Evolutionary conservation across 2,888 invertebrate species (phyloP).

Genomic region (Agrenia bidenticulata): DNA sequence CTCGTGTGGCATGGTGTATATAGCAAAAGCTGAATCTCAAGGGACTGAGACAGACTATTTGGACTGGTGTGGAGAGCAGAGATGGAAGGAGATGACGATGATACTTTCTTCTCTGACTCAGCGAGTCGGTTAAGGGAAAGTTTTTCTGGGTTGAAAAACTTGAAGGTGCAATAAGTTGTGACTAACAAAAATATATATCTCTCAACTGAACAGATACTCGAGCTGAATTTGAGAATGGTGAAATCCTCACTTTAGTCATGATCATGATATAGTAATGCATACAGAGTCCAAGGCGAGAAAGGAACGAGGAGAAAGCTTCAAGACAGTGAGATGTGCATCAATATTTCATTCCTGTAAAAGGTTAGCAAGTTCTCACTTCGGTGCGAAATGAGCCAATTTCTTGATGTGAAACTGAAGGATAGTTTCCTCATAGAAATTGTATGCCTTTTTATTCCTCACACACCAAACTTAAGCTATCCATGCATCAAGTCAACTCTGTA

Average conservation of each 20-base stretch:
- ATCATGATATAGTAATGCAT: conserved; percentile 1
- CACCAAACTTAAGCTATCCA: conserved; percentile 25
- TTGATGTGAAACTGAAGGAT: conserved; percentile 52
- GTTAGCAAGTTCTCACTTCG: conserved; percentile 53
- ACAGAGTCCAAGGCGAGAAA: neutral
- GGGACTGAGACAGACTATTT: conserved; percentile 7
- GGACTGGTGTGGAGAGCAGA: conserved; percentile 45
- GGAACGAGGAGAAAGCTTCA: conserved; percentile 16
- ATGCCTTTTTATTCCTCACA: conserved; percentile 28
- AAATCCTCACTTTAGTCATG: conserved; percentile 14
- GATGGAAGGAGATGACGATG: conserved; percentile 44
- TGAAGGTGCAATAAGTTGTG: conserved; percentile 36
- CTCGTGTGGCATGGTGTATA: neutral
- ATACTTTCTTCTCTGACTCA: conserved; percentile 41
- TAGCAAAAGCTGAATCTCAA: neutral
- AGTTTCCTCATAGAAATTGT: conserved; percentile 48
- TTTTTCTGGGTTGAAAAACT: conserved; percentile 21
- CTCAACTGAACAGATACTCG: conserved; percentile 15
- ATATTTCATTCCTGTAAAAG: conserved; percentile 53
- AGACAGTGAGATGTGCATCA: conserved; percentile 45
- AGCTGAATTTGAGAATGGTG: conserved; percentile 12
- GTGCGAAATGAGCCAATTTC: conserved; percentile 51
- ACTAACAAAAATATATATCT: conserved; percentile 11
- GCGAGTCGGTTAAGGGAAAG: conserved; percentile 33
- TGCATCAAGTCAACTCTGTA: conserved; percentile 42